Evolutionary conservation across 1,140 invertebrate species (phyloP).

Genomic region (Drosophila aff.): DNA sequence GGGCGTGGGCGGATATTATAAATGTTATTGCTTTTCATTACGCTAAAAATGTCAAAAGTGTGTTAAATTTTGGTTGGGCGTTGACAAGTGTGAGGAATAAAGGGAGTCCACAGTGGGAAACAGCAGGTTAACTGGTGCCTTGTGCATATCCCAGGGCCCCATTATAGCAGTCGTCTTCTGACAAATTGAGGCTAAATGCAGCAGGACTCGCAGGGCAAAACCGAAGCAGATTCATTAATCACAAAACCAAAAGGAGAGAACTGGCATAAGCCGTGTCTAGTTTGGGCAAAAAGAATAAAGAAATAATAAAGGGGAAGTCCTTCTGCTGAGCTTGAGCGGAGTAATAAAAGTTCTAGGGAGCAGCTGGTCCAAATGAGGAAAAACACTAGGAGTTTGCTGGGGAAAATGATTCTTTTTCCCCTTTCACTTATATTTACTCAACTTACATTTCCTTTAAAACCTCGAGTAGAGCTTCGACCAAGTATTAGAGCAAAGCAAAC

Average conservation of each 20-base stretch:
- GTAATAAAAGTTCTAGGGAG: conserved; percentile 1
- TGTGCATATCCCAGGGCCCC: conserved; percentile 6
- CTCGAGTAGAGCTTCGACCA: neutral
- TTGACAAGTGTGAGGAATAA: neutral
- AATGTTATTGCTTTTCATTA: conserved; percentile 73
- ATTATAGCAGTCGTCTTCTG: conserved; percentile 31
- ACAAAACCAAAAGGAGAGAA: conserved; percentile 28
- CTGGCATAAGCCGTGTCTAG: conserved; percentile 21
- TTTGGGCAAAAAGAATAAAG: neutral
- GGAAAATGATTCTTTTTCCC: neutral
- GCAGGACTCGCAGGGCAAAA: neutral
- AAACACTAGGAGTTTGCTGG: neutral
- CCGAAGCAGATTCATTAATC: conserved; percentile 46
- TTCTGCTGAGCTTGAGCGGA: neutral
- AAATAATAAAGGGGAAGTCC: conserved; percentile 1
- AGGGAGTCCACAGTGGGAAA: neutral
- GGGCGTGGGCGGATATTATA: conserved; percentile 45
- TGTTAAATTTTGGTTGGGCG: conserved; percentile 8
- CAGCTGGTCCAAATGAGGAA: neutral
- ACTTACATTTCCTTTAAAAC: neutral
- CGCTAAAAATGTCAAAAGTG: conserved; percentile 44
- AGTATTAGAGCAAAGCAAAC: neutral
- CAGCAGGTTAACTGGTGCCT: conserved; percentile 1
- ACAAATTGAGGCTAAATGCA: conserved; percentile 50
- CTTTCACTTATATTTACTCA: neutral